Evolutionary conservation across 1,140 invertebrate genomes (phyloP), one percentile per base, ranked within the genome.

Genomic region (Cyrtorhinus lividipennis): DNA sequence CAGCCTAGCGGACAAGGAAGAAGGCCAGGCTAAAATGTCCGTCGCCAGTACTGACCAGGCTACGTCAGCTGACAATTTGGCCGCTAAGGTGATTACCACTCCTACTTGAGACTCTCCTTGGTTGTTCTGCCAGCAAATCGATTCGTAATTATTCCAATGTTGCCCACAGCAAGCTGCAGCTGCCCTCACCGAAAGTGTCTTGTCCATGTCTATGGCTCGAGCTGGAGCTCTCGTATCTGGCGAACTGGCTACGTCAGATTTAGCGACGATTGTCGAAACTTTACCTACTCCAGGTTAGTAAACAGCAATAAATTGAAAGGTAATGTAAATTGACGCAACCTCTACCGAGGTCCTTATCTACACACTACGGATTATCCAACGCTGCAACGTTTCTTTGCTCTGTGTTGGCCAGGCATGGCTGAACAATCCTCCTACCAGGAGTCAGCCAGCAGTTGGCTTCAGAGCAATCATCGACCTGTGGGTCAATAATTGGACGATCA

Each of bases 21-120:
- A 90, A 64, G 76, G 67, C 64, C 66, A 72, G 65, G 18, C 61
- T 26, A 74, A 85, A 72, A 78, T 82, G 24, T 90, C 87, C 0
- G 86, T 92, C 2, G 84, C 87, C 0, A 89, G 86, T n/a, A 92
- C 88, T 5, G 91, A 93, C 71, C 90, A 93, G 75, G 87, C 90
- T 10, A 88, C 88, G 1, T 92, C 90, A 23, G 89, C 89, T 1
- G 92, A 94, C 72, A 93, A 92, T 77, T 77, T 95, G 59, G 84
- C 88, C 18, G 85, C 86, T 65, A 92, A 92, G 74, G 80, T 82
- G 73, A 66, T 38, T 24, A 8, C 5, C 30, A 8, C 30, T 38
- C 30, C 15, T 38, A 3, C 24, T 8, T 24, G 30, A 38, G 15
- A 38, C 30, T 38, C 30, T 38, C n/a, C n/a, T n/a, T n/a, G n/a